Conservation (phyloP, 2,113 vertebrate species). For the Ciconia stormi region DNA sequence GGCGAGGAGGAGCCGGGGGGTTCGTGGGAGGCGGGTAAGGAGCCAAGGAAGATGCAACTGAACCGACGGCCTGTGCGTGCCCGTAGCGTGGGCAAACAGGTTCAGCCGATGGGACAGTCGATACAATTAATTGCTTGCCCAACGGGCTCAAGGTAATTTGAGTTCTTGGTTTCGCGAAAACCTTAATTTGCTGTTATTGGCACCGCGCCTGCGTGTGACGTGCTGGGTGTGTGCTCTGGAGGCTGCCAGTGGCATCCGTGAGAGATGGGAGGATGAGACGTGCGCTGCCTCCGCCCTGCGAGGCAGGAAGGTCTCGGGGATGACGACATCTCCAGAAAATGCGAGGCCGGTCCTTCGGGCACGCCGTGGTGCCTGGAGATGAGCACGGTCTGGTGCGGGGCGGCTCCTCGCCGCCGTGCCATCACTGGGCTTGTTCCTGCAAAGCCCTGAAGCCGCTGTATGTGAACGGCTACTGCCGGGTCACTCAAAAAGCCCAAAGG, state of each 20-base stretch:
- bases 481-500: accelerated
- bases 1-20: neutral
- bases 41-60: accelerated
- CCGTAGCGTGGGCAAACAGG: accelerated
- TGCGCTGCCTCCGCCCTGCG: accelerated
- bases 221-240: neutral
- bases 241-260: neutral
- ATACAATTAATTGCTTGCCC: neutral
- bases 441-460: neutral
- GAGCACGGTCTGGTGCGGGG: neutral
- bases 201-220: neutral
- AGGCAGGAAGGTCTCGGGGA: neutral
- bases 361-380: neutral
- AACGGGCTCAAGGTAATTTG: accelerated
- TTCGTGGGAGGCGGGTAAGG: accelerated
- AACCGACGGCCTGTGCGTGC: accelerated
- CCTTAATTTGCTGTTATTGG: accelerated
- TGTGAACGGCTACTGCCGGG: accelerated
- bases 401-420: neutral
- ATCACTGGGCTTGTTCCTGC: neutral
- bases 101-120: neutral
- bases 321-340: neutral
- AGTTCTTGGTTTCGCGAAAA: neutral
- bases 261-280: neutral
- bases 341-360: accelerated